These are phyloP conservation scores for Microctenopoma stevenorrisi DNA, from an alignment of 2,797 vertebrate species.

Conservation along the genomic window DNA sequence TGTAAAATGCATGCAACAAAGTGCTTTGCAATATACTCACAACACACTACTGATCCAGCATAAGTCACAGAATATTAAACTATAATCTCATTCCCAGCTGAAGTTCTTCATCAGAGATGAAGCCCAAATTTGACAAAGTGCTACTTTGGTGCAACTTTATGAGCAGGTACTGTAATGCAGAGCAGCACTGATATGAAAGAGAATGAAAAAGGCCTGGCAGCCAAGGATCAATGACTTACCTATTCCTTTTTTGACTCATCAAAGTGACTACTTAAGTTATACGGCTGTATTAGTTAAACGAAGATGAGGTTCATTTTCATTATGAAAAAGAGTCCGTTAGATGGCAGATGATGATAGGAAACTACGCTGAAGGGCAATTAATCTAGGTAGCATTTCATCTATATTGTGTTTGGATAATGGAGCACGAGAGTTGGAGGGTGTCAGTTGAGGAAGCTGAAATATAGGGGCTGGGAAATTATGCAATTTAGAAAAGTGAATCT, in stretches of 20 bases:
- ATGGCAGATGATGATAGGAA: conserved; percentile 66
- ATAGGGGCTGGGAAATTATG: conserved; percentile 46
- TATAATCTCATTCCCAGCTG: conserved; percentile 17
- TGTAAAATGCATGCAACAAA: conserved; percentile 13
- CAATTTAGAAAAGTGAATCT: conserved; percentile 60
- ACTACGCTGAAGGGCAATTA: conserved; percentile 71
- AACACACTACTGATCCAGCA: conserved; percentile 7
- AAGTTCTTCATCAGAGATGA: conserved; percentile 37
- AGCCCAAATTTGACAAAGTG: conserved; percentile 44
- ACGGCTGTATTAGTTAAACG: conserved; percentile 63
- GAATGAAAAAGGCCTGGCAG: conserved; percentile 61
- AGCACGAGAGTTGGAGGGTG: conserved; percentile 57
- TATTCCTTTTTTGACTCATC: conserved; percentile 73
- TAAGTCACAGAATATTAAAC: conserved; percentile 33
- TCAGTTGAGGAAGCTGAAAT: conserved; percentile 48
- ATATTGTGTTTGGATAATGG: conserved; percentile 71
- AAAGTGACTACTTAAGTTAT: conserved; percentile 74
- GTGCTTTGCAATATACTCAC: background rate
- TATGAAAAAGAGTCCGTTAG: conserved; percentile 50
- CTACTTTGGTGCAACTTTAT: conserved; percentile 48
- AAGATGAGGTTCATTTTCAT: conserved; percentile 69
- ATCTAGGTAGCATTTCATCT: conserved; percentile 73
- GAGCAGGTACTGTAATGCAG: conserved; percentile 53
- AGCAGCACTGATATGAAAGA: conserved; percentile 63
- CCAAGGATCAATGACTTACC: conserved; percentile 71